phyloP scores from a whole-genome alignment of 2,113 vertebrate genomes.

The Argyrosomus japonicus region DNA sequence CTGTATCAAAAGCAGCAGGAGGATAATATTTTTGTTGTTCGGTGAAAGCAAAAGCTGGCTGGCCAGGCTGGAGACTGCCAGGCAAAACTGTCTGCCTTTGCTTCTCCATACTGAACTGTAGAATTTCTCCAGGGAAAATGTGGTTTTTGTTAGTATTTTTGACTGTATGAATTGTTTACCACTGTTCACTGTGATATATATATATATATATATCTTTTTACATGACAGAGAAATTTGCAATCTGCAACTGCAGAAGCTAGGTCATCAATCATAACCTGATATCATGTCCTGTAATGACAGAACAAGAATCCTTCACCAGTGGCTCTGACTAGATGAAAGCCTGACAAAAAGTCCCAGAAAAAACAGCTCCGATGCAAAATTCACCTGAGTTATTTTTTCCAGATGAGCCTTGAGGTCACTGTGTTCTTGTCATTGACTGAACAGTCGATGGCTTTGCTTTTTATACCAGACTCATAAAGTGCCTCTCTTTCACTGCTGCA shows the following conservation, averaged over 20 bases:
- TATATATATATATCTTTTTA: background rate
- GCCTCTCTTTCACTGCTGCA: conserved; percentile 29
- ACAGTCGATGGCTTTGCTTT: conserved; percentile 34
- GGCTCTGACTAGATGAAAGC: background rate
- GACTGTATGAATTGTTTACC: conserved; percentile 7
- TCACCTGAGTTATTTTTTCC: background rate
- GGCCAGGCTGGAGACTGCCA: conserved; percentile 24
- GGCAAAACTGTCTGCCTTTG: conserved; percentile 7
- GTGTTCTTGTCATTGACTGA: conserved; percentile 32
- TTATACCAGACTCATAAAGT: conserved; percentile 60
- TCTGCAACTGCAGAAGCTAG: background rate
- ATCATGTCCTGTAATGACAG: background rate
- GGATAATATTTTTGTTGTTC: conserved; percentile 68
- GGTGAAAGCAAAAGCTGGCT: conserved; percentile 42
- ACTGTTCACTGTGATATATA: background rate
- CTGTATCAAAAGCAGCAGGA: conserved; percentile 61
- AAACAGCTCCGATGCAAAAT: conserved; percentile 17
- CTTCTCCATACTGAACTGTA: conserved; percentile 1
- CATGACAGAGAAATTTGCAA: background rate
- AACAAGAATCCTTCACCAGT: conserved; percentile 3
- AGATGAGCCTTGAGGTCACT: conserved; percentile 24
- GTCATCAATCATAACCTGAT: background rate
- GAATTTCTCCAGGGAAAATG: background rate
- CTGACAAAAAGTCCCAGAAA: background rate
- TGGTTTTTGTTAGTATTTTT: background rate